Conservation (phyloP, 2,888 invertebrate species). For the Geophilus truncorum region DNA sequence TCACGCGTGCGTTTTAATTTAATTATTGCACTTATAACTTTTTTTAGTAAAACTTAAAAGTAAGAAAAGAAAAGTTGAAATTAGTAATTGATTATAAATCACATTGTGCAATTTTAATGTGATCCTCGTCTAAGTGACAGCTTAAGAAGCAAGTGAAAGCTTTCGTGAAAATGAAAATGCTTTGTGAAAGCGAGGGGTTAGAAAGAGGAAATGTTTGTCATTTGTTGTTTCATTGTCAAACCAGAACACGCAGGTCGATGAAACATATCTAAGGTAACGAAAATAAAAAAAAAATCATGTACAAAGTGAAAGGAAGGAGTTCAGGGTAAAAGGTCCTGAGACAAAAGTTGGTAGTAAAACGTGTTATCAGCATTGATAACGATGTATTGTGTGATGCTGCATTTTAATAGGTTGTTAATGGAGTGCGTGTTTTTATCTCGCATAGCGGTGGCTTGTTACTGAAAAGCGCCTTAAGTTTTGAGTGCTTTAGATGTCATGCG, state of each 20-base stretch:
- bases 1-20: too few relatives aligned
- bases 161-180: not conserved
- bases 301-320: not conserved
- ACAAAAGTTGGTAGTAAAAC: conserved; percentile 14
- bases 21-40: too few relatives aligned
- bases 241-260: not conserved
- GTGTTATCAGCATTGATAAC: conserved; percentile 27
- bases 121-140: not conserved
- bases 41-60: not conserved
- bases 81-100: not conserved
- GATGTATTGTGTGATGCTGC: conserved; percentile 21
- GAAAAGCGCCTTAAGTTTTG: conserved; percentile 6
- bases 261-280: not conserved
- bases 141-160: not conserved
- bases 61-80: not conserved
- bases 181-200: not conserved
- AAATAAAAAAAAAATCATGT: not conserved
- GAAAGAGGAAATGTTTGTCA: conserved; percentile 1
- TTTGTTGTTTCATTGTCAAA: not conserved
- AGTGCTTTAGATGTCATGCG: not conserved
- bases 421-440: not conserved
- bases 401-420: conserved; percentile 27
- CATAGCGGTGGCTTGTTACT: not conserved
- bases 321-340: conserved; percentile 13
- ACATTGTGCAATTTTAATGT: not conserved